These are phyloP conservation scores for Brachycybe producta DNA, from an alignment of 2,888 invertebrate species.

Conservation along the genomic window DNA sequence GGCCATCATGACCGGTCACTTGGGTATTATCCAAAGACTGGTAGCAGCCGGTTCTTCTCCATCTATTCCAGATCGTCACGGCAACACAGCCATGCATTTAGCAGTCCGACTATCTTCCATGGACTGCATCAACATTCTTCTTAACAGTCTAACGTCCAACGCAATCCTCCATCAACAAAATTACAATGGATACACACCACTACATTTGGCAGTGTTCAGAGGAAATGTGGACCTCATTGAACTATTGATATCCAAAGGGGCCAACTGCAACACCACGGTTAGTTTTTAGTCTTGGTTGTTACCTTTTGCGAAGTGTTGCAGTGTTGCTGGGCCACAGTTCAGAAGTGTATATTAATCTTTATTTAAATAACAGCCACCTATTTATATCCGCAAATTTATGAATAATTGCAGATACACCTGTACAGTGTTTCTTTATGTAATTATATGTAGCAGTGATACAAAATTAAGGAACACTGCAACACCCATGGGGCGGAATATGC, in stretches of 20 bases:
- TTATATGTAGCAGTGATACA: too few species aligned
- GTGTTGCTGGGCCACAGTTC: too few species aligned
- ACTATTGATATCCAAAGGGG: constrained; percentile 7
- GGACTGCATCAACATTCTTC: not conserved
- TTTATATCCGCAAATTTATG: too few species aligned
- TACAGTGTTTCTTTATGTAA: too few species aligned
- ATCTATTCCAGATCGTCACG: not conserved
- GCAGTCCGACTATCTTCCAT: constrained; percentile 1
- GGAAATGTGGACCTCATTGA: constrained; percentile 6
- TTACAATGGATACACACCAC: constrained; percentile 16
- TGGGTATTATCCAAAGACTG: not conserved
- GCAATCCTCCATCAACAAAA: constrained; percentile 1
- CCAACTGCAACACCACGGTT: constrained; percentile 15
- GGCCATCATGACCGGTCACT: constrained; percentile 9
- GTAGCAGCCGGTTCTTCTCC: constrained; percentile 7
- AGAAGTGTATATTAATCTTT: too few species aligned
- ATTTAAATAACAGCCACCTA: too few species aligned
- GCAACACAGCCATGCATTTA: constrained; percentile 12
- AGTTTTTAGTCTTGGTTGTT: constrained; percentile 5
- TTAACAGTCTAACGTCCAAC: not conserved
- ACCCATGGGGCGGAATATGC: too few species aligned
- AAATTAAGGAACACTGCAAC: too few species aligned
- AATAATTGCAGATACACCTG: too few species aligned
- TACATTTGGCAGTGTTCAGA: constrained; percentile 17
- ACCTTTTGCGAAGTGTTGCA: too few species aligned